Base-by-base conservation (phyloP, 1,140 invertebrate species). In the Drosophila kanapiae region DNA sequence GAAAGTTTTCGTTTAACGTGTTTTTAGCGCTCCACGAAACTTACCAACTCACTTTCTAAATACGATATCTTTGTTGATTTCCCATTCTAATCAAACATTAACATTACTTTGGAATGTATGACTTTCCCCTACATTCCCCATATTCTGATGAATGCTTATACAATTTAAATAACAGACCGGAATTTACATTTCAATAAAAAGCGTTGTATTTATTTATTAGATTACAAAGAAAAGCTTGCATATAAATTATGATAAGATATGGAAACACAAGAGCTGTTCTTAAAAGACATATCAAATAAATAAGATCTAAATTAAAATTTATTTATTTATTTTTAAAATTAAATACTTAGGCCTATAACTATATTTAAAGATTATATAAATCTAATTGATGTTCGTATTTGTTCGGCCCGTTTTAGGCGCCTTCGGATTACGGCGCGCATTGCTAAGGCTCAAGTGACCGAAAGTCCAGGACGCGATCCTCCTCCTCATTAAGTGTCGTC, bases 361-460 rank as follows among this genome's bases (percentile, higher is more conserved):
- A 90, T 90, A 85, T 90, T 80, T 88, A 90, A 75, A 80, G 82
- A 91, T 90, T 85, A 90, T 84, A 80, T 82, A 91, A 85, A 78
- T 88, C 79, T 90, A 91, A 82, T 78, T 81, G 76, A 82, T 87
- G 85, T 90, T 90, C 85, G 77, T 84, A 81, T 75, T 84, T 80
- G 67, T 81, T 91, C 63, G 67, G 74, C 78, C 59, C 77, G 64
- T 49, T 62, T 63, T 51, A 64, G 47, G 72, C 76, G 68, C 51
- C 48, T 68, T 67, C 54, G 71, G 82, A 63, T 68, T 59, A 64
- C 61, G 54, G 76, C 72, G 49, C 49, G 48, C 77, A 75, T 54
- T 57, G 74, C 91, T 92, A 91, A 88, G 76, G 91, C 91, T 92
- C 91, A 92, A 92, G 91, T 77, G 81, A 91, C 76, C 82, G 91